Base-by-base conservation (phyloP, 2,888 invertebrate species). In the Spodoptera littoralis region DNA sequence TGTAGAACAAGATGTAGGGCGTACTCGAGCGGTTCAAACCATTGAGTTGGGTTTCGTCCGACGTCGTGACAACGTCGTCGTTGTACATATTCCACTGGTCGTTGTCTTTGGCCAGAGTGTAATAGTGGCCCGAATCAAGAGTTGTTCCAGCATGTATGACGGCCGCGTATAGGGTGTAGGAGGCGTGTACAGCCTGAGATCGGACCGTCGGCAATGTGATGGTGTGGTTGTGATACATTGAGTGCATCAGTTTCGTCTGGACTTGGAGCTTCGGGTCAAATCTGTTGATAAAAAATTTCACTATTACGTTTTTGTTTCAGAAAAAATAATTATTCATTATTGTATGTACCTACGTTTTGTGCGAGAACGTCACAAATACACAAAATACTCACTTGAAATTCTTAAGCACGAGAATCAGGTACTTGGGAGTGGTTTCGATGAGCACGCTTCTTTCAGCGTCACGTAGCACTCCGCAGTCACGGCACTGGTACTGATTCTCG, bases 51-150 rank as follows among this genome's bases (percentile, higher is more conserved):
- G 94, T 92, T 8, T 96, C 95, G 9, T 95, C 95, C 12, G 96
- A 95, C 46, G 90, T 87, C 1, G 95, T 95, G 1, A 98, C 97
- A n/a, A 95, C 92, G 65, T 96, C 96, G 80, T 98, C 98, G 84
- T 98, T 98, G 84, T 97, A 98, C 83, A 96, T 96, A 86, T 96
- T 97, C 98, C 98, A 98, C 43, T 95, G 92, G 60, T 94, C 93
- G 18, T 89, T 91, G 83, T 97, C 97, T 43, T 96, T 95, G 0
- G 97, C 98, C 65, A 97, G 96, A 0, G 98, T 98, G 87, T 97
- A 98, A 87, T 98, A 98, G 86, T 98, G 98, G 0, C 98, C 98
- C 0, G 97, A 97, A 84, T 98, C 97, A 72, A 98, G 96, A 55
- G 97, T 97, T 24, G 96, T 96, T 2, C 98, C 98, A 0, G 96